Evolutionary conservation across 1,140 invertebrate genomes (phyloP).

Genomic region (Oryctes rhinoceros): DNA sequence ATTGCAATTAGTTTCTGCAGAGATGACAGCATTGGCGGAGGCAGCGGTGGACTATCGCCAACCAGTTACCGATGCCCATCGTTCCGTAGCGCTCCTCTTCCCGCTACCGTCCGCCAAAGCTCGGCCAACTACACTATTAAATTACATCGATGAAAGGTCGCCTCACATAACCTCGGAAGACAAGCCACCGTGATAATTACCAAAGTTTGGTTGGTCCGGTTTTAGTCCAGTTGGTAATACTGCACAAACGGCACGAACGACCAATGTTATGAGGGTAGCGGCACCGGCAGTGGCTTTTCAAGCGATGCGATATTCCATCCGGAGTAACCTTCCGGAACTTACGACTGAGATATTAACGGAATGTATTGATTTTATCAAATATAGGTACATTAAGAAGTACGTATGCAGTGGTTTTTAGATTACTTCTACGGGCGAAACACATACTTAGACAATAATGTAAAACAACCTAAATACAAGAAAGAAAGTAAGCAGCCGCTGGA

Average conservation of each 20-base stretch:
- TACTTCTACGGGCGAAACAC: too few relatives aligned
- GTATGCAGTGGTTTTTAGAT: too few relatives aligned
- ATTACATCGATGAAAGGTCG: constrained; percentile 47
- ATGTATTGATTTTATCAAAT: constrained; percentile 3
- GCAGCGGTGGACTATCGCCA: constrained; percentile 23
- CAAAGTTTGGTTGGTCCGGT: constrained; percentile 48
- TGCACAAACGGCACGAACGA: constrained; percentile 24
- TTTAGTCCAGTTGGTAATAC: constrained; percentile 39
- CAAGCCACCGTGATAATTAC: constrained; percentile 50
- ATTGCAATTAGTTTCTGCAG: constrained; percentile 45
- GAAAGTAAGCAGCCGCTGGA: too few relatives aligned
- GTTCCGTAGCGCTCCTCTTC: not conserved
- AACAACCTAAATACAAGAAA: too few relatives aligned
- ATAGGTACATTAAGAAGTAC: not conserved
- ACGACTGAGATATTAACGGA: constrained; percentile 7
- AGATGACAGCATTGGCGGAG: constrained; percentile 10
- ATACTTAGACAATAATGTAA: too few relatives aligned
- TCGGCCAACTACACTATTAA: constrained; percentile 45
- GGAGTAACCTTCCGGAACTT: constrained; percentile 3
- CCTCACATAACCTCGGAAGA: constrained; percentile 46
- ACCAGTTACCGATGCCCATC: constrained; percentile 15
- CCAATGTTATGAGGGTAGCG: not conserved
- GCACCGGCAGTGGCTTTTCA: not conserved
- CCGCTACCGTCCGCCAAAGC: constrained; percentile 15
- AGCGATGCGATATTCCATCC: constrained; percentile 20